Conservation (phyloP, 2,797 vertebrate genomes). For the Taenioides sp. region DNA sequence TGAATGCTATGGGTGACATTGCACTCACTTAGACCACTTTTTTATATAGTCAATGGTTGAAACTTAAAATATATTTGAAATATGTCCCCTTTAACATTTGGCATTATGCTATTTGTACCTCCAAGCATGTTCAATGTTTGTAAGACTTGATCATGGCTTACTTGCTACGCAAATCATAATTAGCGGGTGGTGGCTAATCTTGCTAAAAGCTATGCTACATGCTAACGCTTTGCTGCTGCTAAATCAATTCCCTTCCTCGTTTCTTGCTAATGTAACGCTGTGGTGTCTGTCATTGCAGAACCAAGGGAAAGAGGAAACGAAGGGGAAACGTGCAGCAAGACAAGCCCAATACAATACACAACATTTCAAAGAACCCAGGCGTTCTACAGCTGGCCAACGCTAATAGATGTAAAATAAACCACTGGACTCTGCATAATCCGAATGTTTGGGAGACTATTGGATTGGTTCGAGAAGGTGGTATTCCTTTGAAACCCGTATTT, state of each 20-base stretch:
- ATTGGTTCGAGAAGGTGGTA: neutral
- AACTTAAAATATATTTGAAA: too few relatives aligned
- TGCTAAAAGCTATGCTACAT: slow-evolving; percentile 3
- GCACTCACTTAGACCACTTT: too few relatives aligned
- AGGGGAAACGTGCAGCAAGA: neutral
- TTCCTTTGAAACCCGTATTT: neutral
- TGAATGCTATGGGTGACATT: too few relatives aligned
- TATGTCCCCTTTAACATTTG: neutral
- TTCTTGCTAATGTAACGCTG: slow-evolving; percentile 7
- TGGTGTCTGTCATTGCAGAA: slow-evolving; percentile 14
- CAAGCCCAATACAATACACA: neutral
- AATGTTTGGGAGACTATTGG: neutral
- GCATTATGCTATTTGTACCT: neutral
- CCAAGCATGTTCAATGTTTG: neutral
- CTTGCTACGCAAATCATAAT: neutral
- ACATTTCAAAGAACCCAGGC: neutral
- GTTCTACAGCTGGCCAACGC: neutral
- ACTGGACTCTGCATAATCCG: neutral
- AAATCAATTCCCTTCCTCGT: neutral
- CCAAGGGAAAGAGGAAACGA: neutral
- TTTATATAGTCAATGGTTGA: too few relatives aligned
- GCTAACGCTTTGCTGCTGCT: slow-evolving; percentile 2
- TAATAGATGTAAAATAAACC: neutral
- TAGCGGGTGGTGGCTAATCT: neutral
- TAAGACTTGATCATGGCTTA: neutral